A percentile compares a stretch with the other conserved stretches of the same genome.
phyloP scores from a whole-genome alignment of 2,888 invertebrate species.

The Thereva unica region DNA sequence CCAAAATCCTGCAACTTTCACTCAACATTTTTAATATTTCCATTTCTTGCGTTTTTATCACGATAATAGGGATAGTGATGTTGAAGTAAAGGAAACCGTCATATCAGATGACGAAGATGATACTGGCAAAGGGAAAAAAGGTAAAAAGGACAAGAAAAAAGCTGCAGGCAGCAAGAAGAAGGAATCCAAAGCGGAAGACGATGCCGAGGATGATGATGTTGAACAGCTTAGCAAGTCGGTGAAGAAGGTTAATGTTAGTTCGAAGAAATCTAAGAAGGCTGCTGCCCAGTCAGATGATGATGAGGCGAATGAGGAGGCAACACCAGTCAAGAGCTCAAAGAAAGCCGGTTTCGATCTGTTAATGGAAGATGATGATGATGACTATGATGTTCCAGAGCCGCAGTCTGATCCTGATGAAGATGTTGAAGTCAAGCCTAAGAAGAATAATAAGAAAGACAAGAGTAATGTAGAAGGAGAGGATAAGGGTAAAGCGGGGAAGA shows the following conservation, averaged over 20 bases:
- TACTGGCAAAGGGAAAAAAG: slow-evolving; percentile 48
- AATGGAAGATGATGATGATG: slow-evolving; percentile 67
- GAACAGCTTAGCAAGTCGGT: slow-evolving; percentile 63
- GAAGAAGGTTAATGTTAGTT: slow-evolving; percentile 64
- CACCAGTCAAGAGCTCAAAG: slow-evolving; percentile 51
- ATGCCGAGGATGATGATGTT: slow-evolving; percentile 58
- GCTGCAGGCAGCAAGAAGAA: slow-evolving; percentile 57
- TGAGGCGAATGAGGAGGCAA: slow-evolving; percentile 59
- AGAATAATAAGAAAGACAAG: slow-evolving; percentile 56
- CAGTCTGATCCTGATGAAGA: slow-evolving; percentile 50
- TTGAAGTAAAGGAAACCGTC: slow-evolving; percentile 49
- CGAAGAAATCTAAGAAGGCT: slow-evolving; percentile 59
- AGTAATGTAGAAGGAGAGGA: slow-evolving; percentile 51
- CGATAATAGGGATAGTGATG: slow-evolving; percentile 69
- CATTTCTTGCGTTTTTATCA: slow-evolving; percentile 39
- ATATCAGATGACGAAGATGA: slow-evolving; percentile 59
- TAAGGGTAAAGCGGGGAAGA: slow-evolving; percentile 63
- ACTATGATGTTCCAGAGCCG: slow-evolving; percentile 47
- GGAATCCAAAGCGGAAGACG: slow-evolving; percentile 56
- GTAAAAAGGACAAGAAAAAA: slow-evolving; percentile 51
- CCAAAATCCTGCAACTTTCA: slow-evolving; percentile 41
- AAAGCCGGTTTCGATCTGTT: slow-evolving; percentile 70
- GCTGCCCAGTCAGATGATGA: slow-evolving; percentile 57
- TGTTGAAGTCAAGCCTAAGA: slow-evolving; percentile 56
- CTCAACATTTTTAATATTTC: slow-evolving; percentile 36